Evolutionary conservation across 2,888 invertebrate genomes (phyloP).

Genomic region (Clanis bilineata): DNA sequence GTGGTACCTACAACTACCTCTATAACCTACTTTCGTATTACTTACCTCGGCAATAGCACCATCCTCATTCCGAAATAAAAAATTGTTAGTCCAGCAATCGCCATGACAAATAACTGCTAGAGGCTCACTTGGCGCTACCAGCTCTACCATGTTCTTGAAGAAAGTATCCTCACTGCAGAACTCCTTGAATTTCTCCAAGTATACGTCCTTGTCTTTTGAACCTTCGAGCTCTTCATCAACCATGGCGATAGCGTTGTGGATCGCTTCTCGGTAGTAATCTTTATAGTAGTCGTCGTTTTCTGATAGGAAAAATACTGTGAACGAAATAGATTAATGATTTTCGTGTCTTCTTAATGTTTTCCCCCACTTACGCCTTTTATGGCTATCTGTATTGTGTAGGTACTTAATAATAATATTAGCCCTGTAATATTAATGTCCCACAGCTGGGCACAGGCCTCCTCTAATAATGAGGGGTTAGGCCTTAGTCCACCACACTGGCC

Average conservation of each 20-base stretch:
- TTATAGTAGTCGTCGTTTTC: conserved; percentile 87
- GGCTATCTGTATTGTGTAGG: too few relatives aligned
- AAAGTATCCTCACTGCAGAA: conserved; percentile 85
- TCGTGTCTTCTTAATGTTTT: too few relatives aligned
- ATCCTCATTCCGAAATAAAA: conserved; percentile 83
- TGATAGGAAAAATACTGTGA: conserved; percentile 81
- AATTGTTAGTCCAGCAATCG: conserved; percentile 89
- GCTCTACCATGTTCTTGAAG: conserved; percentile 85
- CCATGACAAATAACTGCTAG: conserved; percentile 88
- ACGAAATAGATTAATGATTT: conserved; percentile 26
- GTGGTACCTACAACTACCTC: background rate
- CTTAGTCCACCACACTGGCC: too few relatives aligned
- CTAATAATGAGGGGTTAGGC: too few relatives aligned
- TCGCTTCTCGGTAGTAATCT: conserved; percentile 85
- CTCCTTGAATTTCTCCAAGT: conserved; percentile 81
- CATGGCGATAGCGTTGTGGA: conserved; percentile 85
- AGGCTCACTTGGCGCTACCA: conserved; percentile 84
- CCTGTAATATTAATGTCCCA: too few relatives aligned
- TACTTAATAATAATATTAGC: too few relatives aligned
- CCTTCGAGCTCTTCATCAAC: conserved; percentile 73
- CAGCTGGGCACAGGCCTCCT: too few relatives aligned
- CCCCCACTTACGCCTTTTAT: too few relatives aligned
- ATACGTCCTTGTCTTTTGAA: conserved; percentile 69
- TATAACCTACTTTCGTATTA: background rate
- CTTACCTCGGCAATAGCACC: conserved; percentile 79